A percentile compares a stretch with the other conserved stretches of the same genome.
These are phyloP conservation scores for Montipora capricornis DNA, from an alignment of 64 coral and sea anemone species.

Conservation along the genomic window DNA sequence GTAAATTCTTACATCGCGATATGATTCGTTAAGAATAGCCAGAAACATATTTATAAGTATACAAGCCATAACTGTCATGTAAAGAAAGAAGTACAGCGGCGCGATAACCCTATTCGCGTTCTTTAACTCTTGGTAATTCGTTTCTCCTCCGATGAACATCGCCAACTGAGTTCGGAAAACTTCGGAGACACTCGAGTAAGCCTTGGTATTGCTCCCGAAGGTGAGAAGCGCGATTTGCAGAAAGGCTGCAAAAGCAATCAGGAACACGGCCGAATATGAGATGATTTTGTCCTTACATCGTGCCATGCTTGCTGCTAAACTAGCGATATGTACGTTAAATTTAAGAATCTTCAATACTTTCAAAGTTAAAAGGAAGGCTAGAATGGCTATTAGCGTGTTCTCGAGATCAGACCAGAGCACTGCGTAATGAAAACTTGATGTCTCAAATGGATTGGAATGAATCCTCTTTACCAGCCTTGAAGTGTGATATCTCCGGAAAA, in stretches of 20 bases:
- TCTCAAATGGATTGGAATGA: constrained; percentile 87
- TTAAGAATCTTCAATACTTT: constrained; percentile 91
- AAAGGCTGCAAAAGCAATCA: constrained; percentile 83
- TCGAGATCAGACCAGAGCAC: constrained; percentile 93
- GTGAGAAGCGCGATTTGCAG: constrained; percentile 86
- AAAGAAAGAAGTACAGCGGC: constrained; percentile 83
- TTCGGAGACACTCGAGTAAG: constrained; percentile 75
- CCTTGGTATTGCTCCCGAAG: constrained; percentile 66
- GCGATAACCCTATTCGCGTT: constrained; percentile 73
- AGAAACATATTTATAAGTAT: constrained; percentile 95
- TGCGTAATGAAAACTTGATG: constrained; percentile 89
- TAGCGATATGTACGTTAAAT: constrained; percentile 85
- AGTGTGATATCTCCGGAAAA: constrained; percentile 85
- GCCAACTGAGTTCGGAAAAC: constrained; percentile 86
- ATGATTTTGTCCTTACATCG: constrained; percentile 63
- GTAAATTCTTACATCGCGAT: constrained; percentile 79
- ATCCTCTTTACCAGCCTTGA: constrained; percentile 74
- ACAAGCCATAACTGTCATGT: constrained; percentile 87
- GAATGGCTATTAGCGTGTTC: constrained; percentile 75
- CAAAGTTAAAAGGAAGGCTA: constrained; percentile 85
- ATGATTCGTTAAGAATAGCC: constrained; percentile 91
- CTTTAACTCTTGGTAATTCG: constrained; percentile 69
- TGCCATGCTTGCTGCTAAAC: constrained; percentile 83
- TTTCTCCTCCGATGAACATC: constrained; percentile 85
- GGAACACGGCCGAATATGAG: constrained; percentile 88